Percentiles rank a stretch among this genome's conserved stretches.
Evolutionary conservation across 2,113 vertebrate genomes (phyloP).

Genomic region (Burhinus bistriatus): DNA sequence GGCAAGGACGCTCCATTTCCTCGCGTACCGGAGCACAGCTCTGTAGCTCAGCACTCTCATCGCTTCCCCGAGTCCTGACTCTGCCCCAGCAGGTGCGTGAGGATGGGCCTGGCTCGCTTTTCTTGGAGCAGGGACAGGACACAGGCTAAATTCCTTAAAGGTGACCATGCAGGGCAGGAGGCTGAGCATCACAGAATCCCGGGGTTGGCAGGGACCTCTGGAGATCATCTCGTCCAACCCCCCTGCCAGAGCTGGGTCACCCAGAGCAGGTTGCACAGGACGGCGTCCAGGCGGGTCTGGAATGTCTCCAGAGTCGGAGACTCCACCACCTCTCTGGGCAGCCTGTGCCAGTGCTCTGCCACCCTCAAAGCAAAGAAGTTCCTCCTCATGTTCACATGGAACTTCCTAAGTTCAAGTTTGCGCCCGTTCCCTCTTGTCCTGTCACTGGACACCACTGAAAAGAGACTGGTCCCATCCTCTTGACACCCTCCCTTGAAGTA

Average conservation of each 20-base stretch:
- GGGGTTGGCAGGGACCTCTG: background rate
- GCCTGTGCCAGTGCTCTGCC: background rate
- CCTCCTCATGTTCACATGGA: background rate
- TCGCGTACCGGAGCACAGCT: fast-evolving
- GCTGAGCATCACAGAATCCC: fast-evolving
- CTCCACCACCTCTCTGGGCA: background rate
- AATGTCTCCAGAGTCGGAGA: background rate
- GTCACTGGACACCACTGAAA: background rate
- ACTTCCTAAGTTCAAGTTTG: background rate
- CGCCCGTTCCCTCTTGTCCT: background rate
- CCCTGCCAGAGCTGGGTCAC: background rate
- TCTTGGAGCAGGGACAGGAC: background rate
- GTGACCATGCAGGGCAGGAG: background rate
- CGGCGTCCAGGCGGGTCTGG: background rate
- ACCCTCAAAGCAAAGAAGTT: background rate
- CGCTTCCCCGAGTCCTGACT: fast-evolving
- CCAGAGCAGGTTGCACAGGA: background rate
- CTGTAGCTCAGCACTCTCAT: background rate
- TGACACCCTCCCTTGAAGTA: too few relatives aligned
- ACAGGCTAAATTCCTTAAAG: background rate
- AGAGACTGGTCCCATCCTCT: background rate
- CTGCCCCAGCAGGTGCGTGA: fast-evolving
- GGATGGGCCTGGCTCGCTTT: fast-evolving
- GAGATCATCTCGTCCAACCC: background rate
- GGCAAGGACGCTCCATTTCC: fast-evolving